Conservation (phyloP, 2,797 vertebrate genomes). For the Lutjanus campechanus region DNA sequence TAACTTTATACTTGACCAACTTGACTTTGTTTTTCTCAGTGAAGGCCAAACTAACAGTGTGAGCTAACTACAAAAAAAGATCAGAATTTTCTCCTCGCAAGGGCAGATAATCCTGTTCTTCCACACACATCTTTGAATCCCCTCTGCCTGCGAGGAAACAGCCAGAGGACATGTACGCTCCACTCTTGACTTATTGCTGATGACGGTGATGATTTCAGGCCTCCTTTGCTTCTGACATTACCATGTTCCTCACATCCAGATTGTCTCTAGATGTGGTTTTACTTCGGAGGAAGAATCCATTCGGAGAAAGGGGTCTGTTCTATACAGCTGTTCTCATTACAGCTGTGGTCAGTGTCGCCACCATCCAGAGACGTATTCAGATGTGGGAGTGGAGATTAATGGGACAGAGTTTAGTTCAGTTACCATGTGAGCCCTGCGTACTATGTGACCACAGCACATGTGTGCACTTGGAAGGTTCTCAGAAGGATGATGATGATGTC, state of each 20-base stretch:
- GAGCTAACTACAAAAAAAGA: background rate
- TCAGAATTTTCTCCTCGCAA: background rate
- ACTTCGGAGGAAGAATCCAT: slow-evolving; percentile 36
- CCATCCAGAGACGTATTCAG: slow-evolving; percentile 52
- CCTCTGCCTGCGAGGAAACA: slow-evolving; percentile 2
- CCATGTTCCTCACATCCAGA: slow-evolving; percentile 44
- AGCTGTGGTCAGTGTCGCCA: slow-evolving; percentile 66
- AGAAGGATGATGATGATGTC: slow-evolving; percentile 31
- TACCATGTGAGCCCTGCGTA: slow-evolving; percentile 47
- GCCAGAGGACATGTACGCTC: background rate
- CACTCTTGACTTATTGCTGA: slow-evolving; percentile 26
- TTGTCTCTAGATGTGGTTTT: slow-evolving; percentile 62
- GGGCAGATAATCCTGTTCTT: background rate
- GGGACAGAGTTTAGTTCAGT: slow-evolving; percentile 48
- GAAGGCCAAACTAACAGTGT: background rate
- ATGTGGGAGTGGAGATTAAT: slow-evolving; percentile 68
- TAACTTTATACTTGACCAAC: background rate
- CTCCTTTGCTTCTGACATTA: slow-evolving; percentile 44
- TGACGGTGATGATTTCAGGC: slow-evolving; percentile 51
- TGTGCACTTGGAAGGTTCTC: slow-evolving; percentile 34
- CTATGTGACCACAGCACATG: slow-evolving; percentile 42
- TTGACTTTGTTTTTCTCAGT: background rate
- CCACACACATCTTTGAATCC: slow-evolving; percentile 9
- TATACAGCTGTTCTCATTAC: slow-evolving; percentile 64
- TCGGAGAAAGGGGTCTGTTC: slow-evolving; percentile 39